Conservation (phyloP, 2,888 invertebrate genomes). For the Leucania comma region DNA sequence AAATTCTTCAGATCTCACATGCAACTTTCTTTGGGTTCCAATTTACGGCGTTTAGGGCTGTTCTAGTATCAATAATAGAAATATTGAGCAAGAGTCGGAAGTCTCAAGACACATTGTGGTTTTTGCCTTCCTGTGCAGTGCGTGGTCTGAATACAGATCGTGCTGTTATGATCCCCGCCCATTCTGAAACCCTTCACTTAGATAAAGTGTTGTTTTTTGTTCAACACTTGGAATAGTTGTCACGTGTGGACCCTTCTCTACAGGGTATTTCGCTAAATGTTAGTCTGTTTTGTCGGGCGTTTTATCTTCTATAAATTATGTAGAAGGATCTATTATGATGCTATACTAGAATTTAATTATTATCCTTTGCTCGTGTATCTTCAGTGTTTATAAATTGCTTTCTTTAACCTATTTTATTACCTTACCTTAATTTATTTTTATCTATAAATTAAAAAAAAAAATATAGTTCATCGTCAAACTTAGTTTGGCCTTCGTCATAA, state of each 20-base stretch:
- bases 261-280: slow-evolving; percentile 58
- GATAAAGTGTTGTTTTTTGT: slow-evolving; percentile 78
- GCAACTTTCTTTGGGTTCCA: slow-evolving; percentile 59
- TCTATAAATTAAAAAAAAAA: not conserved
- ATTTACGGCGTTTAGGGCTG: slow-evolving; percentile 68
- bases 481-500: no score
- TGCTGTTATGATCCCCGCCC: slow-evolving; percentile 73
- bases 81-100: slow-evolving; percentile 85
- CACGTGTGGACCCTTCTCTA: slow-evolving; percentile 69
- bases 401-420: slow-evolving; percentile 19
- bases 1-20: slow-evolving; percentile 38
- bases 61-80: slow-evolving; percentile 81
- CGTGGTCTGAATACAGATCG: slow-evolving; percentile 82
- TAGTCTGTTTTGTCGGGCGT: slow-evolving; percentile 53
- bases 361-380: slow-evolving; percentile 3
- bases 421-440: not conserved
- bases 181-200: slow-evolving; percentile 79
- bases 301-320: slow-evolving; percentile 53
- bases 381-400: slow-evolving; percentile 18
- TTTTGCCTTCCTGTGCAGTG: slow-evolving; percentile 82
- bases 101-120: slow-evolving; percentile 83
- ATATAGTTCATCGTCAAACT: not conserved
- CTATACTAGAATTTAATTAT: slow-evolving; percentile 14
- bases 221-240: slow-evolving; percentile 75
- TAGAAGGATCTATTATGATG: slow-evolving; percentile 27